These are phyloP conservation scores for Alviniconcha strummeri DNA, from an alignment of 2,888 invertebrate genomes.

Conservation along the genomic window DNA sequence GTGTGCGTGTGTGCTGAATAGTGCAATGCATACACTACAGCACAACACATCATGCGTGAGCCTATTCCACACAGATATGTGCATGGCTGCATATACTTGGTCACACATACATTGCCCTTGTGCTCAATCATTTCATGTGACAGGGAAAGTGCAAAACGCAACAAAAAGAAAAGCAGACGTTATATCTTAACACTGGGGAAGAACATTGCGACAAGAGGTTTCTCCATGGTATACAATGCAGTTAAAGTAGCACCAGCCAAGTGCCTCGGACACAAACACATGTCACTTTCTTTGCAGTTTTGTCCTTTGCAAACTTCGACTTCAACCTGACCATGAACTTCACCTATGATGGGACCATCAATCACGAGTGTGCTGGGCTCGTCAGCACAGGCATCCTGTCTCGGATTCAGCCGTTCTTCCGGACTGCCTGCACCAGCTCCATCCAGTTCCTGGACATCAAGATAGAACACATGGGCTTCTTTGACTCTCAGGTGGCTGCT, in stretches of 20 bases:
- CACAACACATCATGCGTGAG: too few species aligned
- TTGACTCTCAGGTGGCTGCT: neutral
- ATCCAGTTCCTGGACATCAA: conserved; percentile 18
- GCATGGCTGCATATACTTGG: neutral
- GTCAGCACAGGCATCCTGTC: conserved; percentile 19
- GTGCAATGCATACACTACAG: too few species aligned
- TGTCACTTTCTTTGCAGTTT: conserved; percentile 33
- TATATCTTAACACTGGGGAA: too few species aligned
- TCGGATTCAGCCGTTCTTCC: conserved; percentile 7
- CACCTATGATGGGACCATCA: conserved; percentile 35
- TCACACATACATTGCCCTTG: neutral
- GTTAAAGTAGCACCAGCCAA: neutral
- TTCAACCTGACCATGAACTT: conserved; percentile 38
- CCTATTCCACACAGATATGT: neutral
- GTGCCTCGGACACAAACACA: neutral
- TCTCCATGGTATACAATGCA: too few species aligned
- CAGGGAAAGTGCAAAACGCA: too few species aligned
- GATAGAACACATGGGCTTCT: conserved; percentile 21
- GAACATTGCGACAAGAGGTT: too few species aligned
- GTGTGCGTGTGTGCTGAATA: too few species aligned
- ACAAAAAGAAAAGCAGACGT: too few species aligned
- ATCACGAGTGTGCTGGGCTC: conserved; percentile 24
- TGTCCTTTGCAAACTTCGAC: conserved; percentile 42
- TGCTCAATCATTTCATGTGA: too few species aligned
- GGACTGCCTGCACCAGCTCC: neutral